phyloP scores from a whole-genome alignment of 2,113 vertebrate genomes.

The Galbula dea region DNA sequence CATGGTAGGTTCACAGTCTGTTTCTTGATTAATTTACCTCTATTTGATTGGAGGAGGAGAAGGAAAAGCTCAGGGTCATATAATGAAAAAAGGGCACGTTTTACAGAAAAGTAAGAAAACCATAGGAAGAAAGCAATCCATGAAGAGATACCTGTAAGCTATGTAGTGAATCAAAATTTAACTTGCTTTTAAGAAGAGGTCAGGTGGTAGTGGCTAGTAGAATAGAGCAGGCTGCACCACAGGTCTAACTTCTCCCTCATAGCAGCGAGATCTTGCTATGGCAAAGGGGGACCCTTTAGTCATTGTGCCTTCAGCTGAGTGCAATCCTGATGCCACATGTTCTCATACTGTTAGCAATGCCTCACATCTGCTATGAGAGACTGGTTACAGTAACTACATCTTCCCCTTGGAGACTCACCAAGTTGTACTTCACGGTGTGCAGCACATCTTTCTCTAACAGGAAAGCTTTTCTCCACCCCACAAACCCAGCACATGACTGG shows the following conservation, averaged over 20 bases:
- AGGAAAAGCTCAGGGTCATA: not conserved
- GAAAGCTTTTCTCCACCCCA: not conserved
- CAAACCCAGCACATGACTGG: not conserved
- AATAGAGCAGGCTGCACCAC: not conserved
- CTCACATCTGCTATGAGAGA: not conserved
- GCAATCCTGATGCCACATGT: fast-evolving
- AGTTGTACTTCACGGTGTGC: fast-evolving
- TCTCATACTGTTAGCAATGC: not conserved
- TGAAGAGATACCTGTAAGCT: not conserved
- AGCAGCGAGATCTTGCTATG: fast-evolving
- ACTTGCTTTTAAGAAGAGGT: not conserved
- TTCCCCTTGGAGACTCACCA: fast-evolving
- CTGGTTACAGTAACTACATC: not conserved
- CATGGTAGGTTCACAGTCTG: not conserved
- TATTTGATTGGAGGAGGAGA: not conserved
- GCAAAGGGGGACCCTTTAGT: not conserved
- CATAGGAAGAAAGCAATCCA: not conserved
- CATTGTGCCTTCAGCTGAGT: not conserved
- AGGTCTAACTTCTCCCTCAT: not conserved
- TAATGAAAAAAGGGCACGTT: not conserved
- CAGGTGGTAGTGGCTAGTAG: not conserved
- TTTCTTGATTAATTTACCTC: too few relatives aligned
- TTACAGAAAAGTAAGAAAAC: not conserved
- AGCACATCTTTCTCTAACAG: not conserved
- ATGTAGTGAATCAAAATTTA: not conserved